phyloP scores from a whole-genome alignment of 2,888 invertebrate genomes.

The Cheilosia vernalis region DNA sequence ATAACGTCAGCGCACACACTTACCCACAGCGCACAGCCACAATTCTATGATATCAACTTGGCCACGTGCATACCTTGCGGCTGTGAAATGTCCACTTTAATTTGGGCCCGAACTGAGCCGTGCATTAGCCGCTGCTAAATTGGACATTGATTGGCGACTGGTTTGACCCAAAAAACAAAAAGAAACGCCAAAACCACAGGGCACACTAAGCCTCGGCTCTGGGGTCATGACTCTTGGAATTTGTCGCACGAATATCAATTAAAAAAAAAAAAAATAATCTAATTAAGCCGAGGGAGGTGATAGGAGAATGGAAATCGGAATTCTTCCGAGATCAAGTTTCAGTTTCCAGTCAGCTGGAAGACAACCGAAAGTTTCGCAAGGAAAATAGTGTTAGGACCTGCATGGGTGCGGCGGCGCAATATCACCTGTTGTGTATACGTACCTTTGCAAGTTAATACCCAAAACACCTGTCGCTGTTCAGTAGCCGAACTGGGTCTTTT shows the following conservation, averaged over 20 bases:
- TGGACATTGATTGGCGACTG: slow-evolving; percentile 60
- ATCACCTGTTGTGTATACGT: slow-evolving; percentile 51
- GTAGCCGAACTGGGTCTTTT: not conserved
- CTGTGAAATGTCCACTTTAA: slow-evolving; percentile 43
- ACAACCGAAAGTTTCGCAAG: slow-evolving; percentile 12
- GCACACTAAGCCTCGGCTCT: not conserved
- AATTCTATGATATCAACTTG: slow-evolving; percentile 9
- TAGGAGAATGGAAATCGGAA: slow-evolving; percentile 4
- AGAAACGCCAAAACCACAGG: not conserved
- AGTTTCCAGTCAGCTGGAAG: slow-evolving; percentile 16
- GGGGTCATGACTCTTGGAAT: slow-evolving; percentile 42
- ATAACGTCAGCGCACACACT: slow-evolving; percentile 2
- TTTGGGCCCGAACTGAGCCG: slow-evolving; percentile 29
- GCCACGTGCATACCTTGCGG: slow-evolving; percentile 69
- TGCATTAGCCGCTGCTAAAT: slow-evolving; percentile 47
- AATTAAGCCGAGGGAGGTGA: slow-evolving; percentile 48
- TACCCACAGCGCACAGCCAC: slow-evolving; percentile 8
- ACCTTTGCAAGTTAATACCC: slow-evolving; percentile 48
- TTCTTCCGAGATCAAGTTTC: slow-evolving; percentile 39
- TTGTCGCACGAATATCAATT: slow-evolving; percentile 66
- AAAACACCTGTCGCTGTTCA: slow-evolving; percentile 53
- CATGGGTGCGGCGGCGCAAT: slow-evolving; percentile 31
- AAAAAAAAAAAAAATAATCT: slow-evolving; percentile 20
- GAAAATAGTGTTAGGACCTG: not conserved
- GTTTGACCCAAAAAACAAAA: slow-evolving; percentile 4